Conservation (phyloP, 1,140 invertebrate genomes). For the Brachionus paranguensis region DNA sequence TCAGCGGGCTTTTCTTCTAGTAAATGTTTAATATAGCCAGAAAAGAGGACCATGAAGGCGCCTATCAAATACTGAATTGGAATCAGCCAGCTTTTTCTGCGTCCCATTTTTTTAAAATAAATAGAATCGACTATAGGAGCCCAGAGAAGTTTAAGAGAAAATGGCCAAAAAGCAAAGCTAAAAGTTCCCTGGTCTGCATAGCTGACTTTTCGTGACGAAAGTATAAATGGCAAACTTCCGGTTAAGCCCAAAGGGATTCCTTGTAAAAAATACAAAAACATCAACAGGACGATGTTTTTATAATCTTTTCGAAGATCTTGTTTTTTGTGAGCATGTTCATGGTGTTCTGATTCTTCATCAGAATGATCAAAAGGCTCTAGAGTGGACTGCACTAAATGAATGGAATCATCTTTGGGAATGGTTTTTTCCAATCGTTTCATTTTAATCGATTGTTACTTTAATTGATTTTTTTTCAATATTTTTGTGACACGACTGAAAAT, state of each 20-base stretch:
- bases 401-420: neutral
- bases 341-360: neutral
- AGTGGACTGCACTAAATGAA: neutral
- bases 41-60: conserved; percentile 59
- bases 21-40: conserved; percentile 15
- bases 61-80: conserved; percentile 68
- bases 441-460: neutral
- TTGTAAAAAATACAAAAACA: conserved; percentile 88
- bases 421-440: neutral
- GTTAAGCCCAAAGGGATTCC: conserved; percentile 84
- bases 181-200: conserved; percentile 74
- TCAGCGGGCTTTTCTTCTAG: neutral
- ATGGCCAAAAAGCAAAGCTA: conserved; percentile 96
- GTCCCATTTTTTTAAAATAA: conserved; percentile 73
- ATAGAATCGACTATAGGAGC: conserved; percentile 92
- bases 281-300: conserved; percentile 56
- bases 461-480: neutral
- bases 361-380: neutral
- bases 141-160: conserved; percentile 91
- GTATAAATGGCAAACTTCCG: conserved; percentile 84
- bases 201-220: conserved; percentile 52
- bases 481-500: conserved; percentile 9
- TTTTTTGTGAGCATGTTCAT: neutral
- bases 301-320: conserved; percentile 31
- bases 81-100: conserved; percentile 94